These are phyloP conservation scores for Brachypteracias leptosomus DNA, from an alignment of 2,113 vertebrate species.

Conservation along the genomic window DNA sequence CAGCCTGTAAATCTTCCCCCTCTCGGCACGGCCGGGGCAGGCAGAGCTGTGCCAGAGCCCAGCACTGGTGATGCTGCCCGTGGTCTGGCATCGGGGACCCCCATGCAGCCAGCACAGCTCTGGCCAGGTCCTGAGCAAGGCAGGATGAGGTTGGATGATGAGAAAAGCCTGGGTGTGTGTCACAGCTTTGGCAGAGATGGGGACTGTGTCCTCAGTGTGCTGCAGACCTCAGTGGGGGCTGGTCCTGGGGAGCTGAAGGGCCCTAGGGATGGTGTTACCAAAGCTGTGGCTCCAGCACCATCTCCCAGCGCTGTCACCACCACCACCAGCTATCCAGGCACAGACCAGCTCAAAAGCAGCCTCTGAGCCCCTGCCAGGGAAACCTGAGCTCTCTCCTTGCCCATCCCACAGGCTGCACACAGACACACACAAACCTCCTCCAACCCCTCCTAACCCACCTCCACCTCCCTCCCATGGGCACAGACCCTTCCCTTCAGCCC, in stretches of 20 bases:
- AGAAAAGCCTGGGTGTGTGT: accelerated
- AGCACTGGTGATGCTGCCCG: accelerated
- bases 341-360: neutral
- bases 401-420: neutral
- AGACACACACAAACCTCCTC: neutral
- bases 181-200: neutral
- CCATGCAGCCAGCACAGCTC: accelerated
- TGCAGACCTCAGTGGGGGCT: neutral
- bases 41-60: neutral
- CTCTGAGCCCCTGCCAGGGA: neutral
- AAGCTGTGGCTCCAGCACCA: neutral
- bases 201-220: accelerated
- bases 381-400: neutral
- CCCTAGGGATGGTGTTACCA: accelerated
- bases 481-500: neutral
- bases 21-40: conserved; percentile 12
- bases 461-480: neutral
- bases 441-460: accelerated
- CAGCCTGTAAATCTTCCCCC: conserved; percentile 82
- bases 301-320: neutral
- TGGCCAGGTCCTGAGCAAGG: accelerated
- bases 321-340: no score
- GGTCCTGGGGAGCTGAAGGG: neutral
- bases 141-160: neutral
- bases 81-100: accelerated